Percentiles rank a stretch among this genome's conserved stretches.
Conservation (phyloP, 2,113 vertebrate genomes). For the Henicopernis longicauda region DNA sequence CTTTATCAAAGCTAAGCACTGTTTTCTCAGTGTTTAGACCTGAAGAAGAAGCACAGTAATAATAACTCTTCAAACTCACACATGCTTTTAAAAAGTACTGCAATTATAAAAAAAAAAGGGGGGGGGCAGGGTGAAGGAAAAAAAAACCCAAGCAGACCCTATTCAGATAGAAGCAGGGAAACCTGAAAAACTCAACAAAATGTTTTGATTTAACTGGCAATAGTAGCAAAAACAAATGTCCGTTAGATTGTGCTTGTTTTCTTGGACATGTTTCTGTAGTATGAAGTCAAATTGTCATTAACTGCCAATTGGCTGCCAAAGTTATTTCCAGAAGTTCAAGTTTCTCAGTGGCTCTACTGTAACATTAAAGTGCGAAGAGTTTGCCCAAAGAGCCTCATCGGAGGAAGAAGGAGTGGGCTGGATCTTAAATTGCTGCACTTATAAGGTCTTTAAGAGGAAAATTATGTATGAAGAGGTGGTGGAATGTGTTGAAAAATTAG, state of each 20-base stretch:
- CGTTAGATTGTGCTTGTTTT: neutral
- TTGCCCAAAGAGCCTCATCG: neutral
- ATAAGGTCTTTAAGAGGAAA: neutral
- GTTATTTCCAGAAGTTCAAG: neutral
- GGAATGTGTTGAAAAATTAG: slow-evolving; percentile 15
- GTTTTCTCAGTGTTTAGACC: neutral
- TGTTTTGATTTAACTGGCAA: neutral
- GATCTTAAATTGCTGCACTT: neutral
- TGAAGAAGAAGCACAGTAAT: neutral
- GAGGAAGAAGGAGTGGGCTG: neutral
- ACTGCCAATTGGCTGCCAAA: neutral
- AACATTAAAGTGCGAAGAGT: neutral
- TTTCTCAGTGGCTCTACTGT: slow-evolving; percentile 1
- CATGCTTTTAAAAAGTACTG: neutral
- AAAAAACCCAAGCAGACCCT: neutral
- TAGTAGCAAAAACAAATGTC: neutral
- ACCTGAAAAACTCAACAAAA: neutral
- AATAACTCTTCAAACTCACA: neutral
- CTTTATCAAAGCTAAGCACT: neutral
- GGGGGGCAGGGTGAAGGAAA: too few species aligned
- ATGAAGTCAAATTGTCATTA: neutral
- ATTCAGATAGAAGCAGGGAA: neutral
- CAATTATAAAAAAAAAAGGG: neutral
- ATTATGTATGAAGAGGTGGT: neutral
- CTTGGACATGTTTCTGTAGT: neutral